Base-by-base conservation (phyloP, 2,113 vertebrate species). In the Cisticola juncidis region DNA sequence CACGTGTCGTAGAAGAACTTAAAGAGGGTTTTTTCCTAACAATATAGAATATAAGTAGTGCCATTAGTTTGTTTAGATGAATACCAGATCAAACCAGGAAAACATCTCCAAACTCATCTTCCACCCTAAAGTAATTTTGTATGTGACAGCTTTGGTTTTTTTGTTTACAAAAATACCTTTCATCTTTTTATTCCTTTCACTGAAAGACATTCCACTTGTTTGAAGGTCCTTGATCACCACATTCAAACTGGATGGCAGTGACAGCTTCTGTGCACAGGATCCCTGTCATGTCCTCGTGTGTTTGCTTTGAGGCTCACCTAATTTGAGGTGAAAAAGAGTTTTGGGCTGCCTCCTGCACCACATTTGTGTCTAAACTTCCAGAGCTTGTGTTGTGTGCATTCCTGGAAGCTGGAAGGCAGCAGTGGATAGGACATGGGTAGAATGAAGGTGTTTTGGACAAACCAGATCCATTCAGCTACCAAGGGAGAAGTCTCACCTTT, bases 91-190 rank as follows among this genome's bases (percentile, higher is more conserved):
- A 93, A 91, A 71, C 47, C 29, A 53, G 69, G 56, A 71, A 88
- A 78, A 79, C 48, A 48, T 9, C 38, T 47, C 69, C 50, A 56
- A 56, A 60, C 58, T 68, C 64, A 5, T 81, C 65, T 88, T 76
- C 72, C 19, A 45, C 14, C 45, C 54, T 77, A 45, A 94, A 87
- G 61, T 68, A 70, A 81, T 95, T 87, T 93, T 66, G 31, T 68
- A 11, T 44, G 57, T 33, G 72, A 68, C 79, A 56, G 72, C 73
- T 95, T 83, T 93, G 70, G 28, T 9, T 83, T 91, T 85, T 23
- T 65, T 92, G 29, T 91, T 96, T 93, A 68, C 74, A 79, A 78
- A 65, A 81, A 82, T 77, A 33, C 8, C 88, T 96, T 97, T 95
- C 36, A 95, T 96, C 79, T 93, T 58, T 88, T 81, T 42, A 87